Evolutionary conservation across 2,888 invertebrate species (phyloP), one percentile per base, ranked within the genome.

Genomic region (Cephus rjabovi): DNA sequence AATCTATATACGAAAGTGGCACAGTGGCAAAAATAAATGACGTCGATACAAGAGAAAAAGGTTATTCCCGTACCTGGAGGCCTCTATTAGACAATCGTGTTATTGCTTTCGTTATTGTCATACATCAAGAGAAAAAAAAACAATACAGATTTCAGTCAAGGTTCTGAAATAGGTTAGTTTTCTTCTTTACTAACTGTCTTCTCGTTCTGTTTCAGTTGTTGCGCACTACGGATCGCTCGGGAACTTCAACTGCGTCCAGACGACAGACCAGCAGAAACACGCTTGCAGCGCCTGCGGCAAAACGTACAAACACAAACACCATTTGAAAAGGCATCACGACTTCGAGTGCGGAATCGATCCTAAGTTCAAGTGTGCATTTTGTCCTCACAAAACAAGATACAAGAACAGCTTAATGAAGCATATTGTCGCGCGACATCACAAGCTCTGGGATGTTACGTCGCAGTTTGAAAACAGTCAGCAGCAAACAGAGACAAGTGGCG

Each of bases 281-380:
- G 83, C 83, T 12, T 91, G 90, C 75, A 78, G 71, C 4, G 85
- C 86, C n/a, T 92, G 92, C 80, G 90, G 90, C 33, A 89, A 90
- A 75, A 83, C 87, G 6, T 92, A 91, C 85, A 91, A 90, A 75
- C 88, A 90, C 79, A 89, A 89, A 74, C 88, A 89, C n/a, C 90
- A 90, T 37, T 79, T 90, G 80, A 91, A 85, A 85, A 87, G 88
- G 73, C 90, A 89, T 77, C 88, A 85, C 83, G 88, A 87, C 74
- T 90, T 92, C 81, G 93, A 93, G 82, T 93, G 93, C 79, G 93
- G 93, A 12, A 92, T 92, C 80, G 92, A 92, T 76, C 92, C 93
- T 23, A 90, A 90, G 79, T 93, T 92, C 84, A 86, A 87, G 56
- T 93, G 93, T 82, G 86, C 89, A 11, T 88, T 91, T 79, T 93